Base-by-base conservation (phyloP, 2,888 invertebrate species). In the Mesochorus sp. region DNA sequence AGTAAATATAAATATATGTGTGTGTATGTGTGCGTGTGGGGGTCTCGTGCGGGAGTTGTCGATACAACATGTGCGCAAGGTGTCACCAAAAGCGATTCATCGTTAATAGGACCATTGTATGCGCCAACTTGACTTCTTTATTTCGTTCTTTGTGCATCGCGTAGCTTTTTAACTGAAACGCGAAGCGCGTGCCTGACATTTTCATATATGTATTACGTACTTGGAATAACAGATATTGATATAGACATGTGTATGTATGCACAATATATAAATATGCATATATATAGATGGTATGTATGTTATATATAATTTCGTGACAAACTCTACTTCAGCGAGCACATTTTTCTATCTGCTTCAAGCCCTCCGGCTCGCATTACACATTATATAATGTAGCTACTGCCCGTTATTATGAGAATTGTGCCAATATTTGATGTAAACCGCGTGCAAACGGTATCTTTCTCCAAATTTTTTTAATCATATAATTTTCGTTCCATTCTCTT, bases 1-100 rank as follows among this genome's bases (percentile, higher is more conserved):
- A 4, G 10, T 0, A 53, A 31, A 31, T 53, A 53, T 28, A 14
- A 17, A 19, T 31, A 17, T 24, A 39, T 17, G 31, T 39, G 26
- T 12, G 34, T 51, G 28, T 28, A 44, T 53, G 24, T 53, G 28
- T 51, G 37, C 14, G n/a, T 28, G 10, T 10, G 37, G 3, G 39
- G 61, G 37, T 64, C 61, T 64, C 24, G 42, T 59, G 70, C 67
- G 66, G 78, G n/a, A 80, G 70, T 77, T 67, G 51, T 68, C 80
- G 66, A 81, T 68, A 68, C 75, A 81, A 80, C 86, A 86, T 85
- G 87, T 83, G 86, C 77, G 85, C 85, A 86, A 86, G 85, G 87
- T 86, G 86, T 83, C 82, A 82, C 79, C 73, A 53, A 78, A 61
- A 76, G 83, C 85, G 81, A 82, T 83, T 85, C 79, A 68, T 83